Conservation (phyloP, 2,888 invertebrate genomes). For the Drosophila acutilabella region DNA sequence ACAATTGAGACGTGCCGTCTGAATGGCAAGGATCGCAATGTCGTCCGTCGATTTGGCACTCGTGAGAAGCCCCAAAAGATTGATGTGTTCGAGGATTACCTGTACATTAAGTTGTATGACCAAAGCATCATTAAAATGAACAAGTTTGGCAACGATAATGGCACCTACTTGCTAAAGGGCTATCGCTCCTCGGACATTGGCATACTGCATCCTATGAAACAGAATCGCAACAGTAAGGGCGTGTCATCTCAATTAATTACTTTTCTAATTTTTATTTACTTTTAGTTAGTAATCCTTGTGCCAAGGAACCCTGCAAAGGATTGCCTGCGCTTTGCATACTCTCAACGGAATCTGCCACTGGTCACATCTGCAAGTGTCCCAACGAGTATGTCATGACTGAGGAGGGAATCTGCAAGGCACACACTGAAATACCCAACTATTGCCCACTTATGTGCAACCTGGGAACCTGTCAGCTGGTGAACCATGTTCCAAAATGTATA, state of each 20-base stretch:
- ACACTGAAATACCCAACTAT: conserved; percentile 81
- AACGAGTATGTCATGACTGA: conserved; percentile 86
- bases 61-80: conserved; percentile 89
- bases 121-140: conserved; percentile 88
- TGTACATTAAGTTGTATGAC: conserved; percentile 89
- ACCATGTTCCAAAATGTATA: conserved; percentile 87
- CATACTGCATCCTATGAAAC: conserved; percentile 89
- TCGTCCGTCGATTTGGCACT: conserved; percentile 86
- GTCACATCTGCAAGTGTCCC: conserved; percentile 87
- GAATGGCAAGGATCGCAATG: conserved; percentile 89
- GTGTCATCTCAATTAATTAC: neutral
- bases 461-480: conserved; percentile 87
- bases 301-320: conserved; percentile 87
- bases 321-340: conserved; percentile 88
- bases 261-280: neutral
- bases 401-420: conserved; percentile 78
- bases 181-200: conserved; percentile 88
- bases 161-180: conserved; percentile 87
- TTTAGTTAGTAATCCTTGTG: conserved; percentile 87
- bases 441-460: conserved; percentile 88
- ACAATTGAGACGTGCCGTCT: conserved; percentile 89
- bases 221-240: conserved; percentile 86
- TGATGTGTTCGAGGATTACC: conserved; percentile 90
- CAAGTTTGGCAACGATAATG: conserved; percentile 88
- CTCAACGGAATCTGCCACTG: conserved; percentile 84